phyloP scores from a whole-genome alignment of 2,888 invertebrate genomes.

The Thelaira solivaga region DNA sequence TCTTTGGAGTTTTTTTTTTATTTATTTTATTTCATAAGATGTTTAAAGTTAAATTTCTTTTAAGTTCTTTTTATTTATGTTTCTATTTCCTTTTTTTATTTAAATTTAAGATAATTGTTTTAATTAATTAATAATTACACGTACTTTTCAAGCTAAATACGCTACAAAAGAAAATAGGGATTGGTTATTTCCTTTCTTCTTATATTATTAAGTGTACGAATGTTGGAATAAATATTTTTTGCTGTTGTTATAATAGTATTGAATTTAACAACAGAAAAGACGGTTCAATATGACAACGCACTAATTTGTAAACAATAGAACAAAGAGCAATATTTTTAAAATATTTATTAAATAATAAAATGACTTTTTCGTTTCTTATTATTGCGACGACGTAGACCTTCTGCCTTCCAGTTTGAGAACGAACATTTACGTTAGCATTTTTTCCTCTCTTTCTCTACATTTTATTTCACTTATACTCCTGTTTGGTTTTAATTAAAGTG shows the following conservation, averaged over 20 bases:
- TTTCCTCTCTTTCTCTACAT: neutral
- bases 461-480: constrained; percentile 8
- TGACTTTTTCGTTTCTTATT: constrained; percentile 38
- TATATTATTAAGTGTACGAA: neutral
- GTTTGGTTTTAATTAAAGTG: constrained; percentile 15
- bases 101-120: constrained; percentile 61
- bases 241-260: constrained; percentile 14
- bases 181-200: constrained; percentile 30
- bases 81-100: constrained; percentile 53
- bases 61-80: constrained; percentile 56
- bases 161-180: constrained; percentile 45
- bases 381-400: constrained; percentile 5
- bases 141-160: constrained; percentile 54
- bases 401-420: neutral
- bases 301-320: constrained; percentile 43
- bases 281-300: constrained; percentile 29
- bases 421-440: neutral
- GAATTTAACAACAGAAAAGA: constrained; percentile 39
- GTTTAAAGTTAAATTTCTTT: constrained; percentile 38
- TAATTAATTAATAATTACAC: constrained; percentile 56
- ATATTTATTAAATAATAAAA: constrained; percentile 51
- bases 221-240: constrained; percentile 31
- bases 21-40: constrained; percentile 64
- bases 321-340: constrained; percentile 38
- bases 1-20: constrained; percentile 27